phyloP scores from a whole-genome alignment of 2,888 invertebrate species.

The Mechanitis mazaeus region DNA sequence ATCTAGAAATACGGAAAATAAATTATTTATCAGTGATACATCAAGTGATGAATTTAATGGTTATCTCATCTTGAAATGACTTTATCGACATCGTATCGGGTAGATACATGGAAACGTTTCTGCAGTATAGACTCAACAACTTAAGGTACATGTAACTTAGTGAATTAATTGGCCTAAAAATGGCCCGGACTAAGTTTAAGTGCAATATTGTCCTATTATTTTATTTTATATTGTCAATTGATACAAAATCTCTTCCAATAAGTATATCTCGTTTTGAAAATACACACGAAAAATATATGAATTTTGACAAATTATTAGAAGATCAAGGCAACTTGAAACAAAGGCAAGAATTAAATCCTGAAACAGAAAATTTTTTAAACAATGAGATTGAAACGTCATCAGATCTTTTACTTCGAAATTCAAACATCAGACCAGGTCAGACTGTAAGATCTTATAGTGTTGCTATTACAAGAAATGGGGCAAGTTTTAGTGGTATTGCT shows the following conservation, averaged over 20 bases:
- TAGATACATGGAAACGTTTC: slow-evolving; percentile 20
- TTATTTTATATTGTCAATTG: slow-evolving; percentile 39
- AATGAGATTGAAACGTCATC: background rate
- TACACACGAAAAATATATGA: slow-evolving; percentile 8
- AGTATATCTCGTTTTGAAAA: slow-evolving; percentile 28
- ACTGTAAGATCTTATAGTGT: slow-evolving; percentile 38
- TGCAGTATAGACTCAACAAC: slow-evolving; percentile 35
- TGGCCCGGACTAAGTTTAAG: slow-evolving; percentile 51
- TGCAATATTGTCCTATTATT: slow-evolving; percentile 44
- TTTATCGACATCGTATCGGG: slow-evolving; percentile 35
- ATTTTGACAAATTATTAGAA: background rate
- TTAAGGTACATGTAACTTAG: slow-evolving; percentile 38
- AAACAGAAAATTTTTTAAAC: slow-evolving; percentile 23
- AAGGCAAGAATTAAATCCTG: slow-evolving; percentile 14
- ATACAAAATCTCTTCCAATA: slow-evolving; percentile 45
- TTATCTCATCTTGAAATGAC: slow-evolving; percentile 33
- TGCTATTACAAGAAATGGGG: slow-evolving; percentile 39
- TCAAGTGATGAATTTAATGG: slow-evolving; percentile 10
- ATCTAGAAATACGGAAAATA: background rate
- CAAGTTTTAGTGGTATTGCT: slow-evolving; percentile 43
- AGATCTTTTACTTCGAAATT: background rate
- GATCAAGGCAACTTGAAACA: background rate
- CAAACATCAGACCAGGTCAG: slow-evolving; percentile 45
- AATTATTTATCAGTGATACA: slow-evolving; percentile 1
- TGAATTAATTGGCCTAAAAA: slow-evolving; percentile 42